Evolutionary conservation across 2,888 invertebrate species (phyloP).

Genomic region (Corbicula japonica): DNA sequence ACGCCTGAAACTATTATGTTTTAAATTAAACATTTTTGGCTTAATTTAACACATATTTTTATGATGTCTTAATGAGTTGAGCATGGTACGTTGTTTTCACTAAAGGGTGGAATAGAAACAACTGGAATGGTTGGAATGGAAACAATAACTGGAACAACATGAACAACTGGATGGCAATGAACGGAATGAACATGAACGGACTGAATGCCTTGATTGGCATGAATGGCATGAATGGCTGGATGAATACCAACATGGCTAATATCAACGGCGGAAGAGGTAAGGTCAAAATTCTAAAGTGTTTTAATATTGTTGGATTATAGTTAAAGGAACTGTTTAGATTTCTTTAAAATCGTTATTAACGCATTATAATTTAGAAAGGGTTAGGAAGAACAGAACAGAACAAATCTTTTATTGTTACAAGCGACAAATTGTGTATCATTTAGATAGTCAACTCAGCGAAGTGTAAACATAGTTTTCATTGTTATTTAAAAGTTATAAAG

Average conservation of each 20-base stretch:
- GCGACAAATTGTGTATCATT: no score
- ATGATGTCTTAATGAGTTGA: not conserved
- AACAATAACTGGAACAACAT: constrained; percentile 13
- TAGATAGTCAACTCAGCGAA: no score
- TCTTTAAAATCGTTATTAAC: not conserved
- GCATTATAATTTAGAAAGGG: not conserved
- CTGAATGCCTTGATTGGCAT: not conserved
- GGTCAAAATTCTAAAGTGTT: no score
- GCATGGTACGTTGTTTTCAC: not conserved
- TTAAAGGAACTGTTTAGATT: no score
- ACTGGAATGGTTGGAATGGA: constrained; percentile 1
- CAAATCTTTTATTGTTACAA: not conserved
- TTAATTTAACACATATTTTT: not conserved
- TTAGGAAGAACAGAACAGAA: not conserved
- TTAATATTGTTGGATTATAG: no score
- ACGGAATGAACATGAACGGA: constrained; percentile 2
- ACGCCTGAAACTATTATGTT: not conserved
- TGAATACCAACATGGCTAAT: constrained; percentile 38
- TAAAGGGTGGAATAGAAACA: constrained; percentile 5
- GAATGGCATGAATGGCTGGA: constrained; percentile 10
- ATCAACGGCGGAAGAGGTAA: constrained; percentile 31
- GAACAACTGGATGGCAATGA: constrained; percentile 12
- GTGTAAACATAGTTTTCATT: no score
- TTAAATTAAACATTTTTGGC: not conserved
- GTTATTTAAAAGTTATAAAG: no score